These are phyloP conservation scores for Eilema caniola DNA, from an alignment of 2,888 invertebrate species.

Conservation along the genomic window DNA sequence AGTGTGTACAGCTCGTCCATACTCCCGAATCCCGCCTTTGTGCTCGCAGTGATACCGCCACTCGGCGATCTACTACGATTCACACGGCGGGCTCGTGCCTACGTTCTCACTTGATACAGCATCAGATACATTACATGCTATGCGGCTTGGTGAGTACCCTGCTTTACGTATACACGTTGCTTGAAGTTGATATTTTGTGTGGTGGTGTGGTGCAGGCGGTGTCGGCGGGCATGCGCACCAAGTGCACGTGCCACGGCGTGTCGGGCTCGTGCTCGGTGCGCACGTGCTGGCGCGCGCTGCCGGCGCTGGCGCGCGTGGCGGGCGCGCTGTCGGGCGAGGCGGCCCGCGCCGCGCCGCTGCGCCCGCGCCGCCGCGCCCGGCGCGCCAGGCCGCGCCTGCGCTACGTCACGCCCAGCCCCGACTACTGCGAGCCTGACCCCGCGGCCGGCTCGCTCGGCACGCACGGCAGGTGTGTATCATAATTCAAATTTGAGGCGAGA, in stretches of 20 bases:
- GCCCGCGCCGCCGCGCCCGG: constrained; percentile 67
- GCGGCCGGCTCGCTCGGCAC: constrained; percentile 92
- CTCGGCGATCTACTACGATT: no score
- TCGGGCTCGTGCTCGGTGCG: constrained; percentile 94
- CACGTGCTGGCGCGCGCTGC: constrained; percentile 93
- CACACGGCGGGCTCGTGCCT: no score
- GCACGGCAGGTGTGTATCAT: constrained; percentile 88
- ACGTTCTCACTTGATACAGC: no score
- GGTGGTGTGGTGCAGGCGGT: constrained; percentile 84
- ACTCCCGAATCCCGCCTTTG: no score
- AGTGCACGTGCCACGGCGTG: constrained; percentile 95
- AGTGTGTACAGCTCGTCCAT: no score
- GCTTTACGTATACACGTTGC: no score
- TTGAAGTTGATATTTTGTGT: neutral
- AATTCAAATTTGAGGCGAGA: no score
- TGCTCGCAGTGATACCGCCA: no score
- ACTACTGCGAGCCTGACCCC: constrained; percentile 92
- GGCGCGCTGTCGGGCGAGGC: constrained; percentile 79
- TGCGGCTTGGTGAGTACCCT: no score
- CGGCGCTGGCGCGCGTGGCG: constrained; percentile 88
- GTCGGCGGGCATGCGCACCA: constrained; percentile 80
- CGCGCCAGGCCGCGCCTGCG: constrained; percentile 88
- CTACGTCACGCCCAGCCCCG: constrained; percentile 93
- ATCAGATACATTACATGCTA: no score
- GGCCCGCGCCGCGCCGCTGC: constrained; percentile 76